Evolutionary conservation across 35 echinoderm and acorn worm species (phyloP), one percentile per base, ranked within the genome.

Genomic region (Patiria miniata): DNA sequence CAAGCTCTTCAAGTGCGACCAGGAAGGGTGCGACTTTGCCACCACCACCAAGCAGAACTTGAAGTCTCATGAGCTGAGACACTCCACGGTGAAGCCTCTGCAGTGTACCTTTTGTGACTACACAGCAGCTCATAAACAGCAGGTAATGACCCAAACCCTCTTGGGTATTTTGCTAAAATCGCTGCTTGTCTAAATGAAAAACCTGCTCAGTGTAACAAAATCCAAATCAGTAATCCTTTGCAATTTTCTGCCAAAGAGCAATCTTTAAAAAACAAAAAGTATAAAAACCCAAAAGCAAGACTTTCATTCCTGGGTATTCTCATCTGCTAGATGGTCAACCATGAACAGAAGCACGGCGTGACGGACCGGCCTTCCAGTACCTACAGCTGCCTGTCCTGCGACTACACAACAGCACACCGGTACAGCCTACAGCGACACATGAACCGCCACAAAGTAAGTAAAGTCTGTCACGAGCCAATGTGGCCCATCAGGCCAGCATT

Each of bases 341-440:
- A 73, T 8, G 65, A 73, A 16, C 26, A 32, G 34, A 73, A 73
- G 65, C 65, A 73, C 16, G 65, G 65, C 65, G 23, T 73, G 65
- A 32, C 26, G 23, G 65, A 73, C 65, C 8, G 3, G 34, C 23
- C 34, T 2, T 44, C 53, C 8, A 37, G 37, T 2, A 68, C 59
- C 39, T 93, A 73, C 54, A 90, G 61, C 52, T 99, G 96, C 59
- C 21, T 33, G 17, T 44, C 60, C 3, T 99, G 96, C 44, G 68
- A 81, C 34, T 99, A 89, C 52, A 69, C 44, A 16, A 92, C 92
- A 5, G 51, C 80, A 18, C 86, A 86, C 50, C 91, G 90, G 30
- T 91, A 83, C 57, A 95, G 90, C 37, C 39, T 99, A 30, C 94
- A 91, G 44, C 86, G 96, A 10, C 96, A 99, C 68, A 53, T 87